Conservation (phyloP, 2,888 invertebrate genomes). For the Lycocerus yunnanus region DNA sequence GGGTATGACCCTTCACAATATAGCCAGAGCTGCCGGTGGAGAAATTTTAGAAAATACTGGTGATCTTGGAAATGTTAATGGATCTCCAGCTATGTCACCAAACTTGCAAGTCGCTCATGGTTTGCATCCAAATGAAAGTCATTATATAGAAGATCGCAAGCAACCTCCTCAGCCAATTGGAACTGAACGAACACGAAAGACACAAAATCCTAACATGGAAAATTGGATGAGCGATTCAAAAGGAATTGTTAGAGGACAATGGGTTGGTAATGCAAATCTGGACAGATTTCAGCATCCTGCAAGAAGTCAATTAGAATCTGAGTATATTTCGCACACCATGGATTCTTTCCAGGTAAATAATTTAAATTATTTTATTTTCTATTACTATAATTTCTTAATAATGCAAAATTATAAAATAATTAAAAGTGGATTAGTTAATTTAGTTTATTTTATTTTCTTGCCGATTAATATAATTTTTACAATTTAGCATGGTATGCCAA, state of each 20-base stretch:
- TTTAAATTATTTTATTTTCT: background rate
- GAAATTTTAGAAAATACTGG: constrained; percentile 56
- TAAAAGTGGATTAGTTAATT: no score
- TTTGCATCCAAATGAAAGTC: constrained; percentile 34
- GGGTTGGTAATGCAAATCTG: constrained; percentile 30
- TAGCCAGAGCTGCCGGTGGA: constrained; percentile 48
- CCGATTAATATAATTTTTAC: constrained; percentile 12
- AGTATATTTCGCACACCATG: constrained; percentile 57
- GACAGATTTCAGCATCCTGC: constrained; percentile 41
- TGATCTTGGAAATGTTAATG: constrained; percentile 57
- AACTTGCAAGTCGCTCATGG: constrained; percentile 44
- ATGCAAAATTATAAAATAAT: no score
- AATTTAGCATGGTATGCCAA: constrained; percentile 43
- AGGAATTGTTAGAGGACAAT: constrained; percentile 38
- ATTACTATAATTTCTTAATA: background rate
- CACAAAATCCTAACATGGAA: constrained; percentile 41
- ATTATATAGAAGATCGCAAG: constrained; percentile 60
- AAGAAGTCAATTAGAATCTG: constrained; percentile 47
- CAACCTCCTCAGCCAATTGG: constrained; percentile 70
- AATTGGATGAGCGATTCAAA: constrained; percentile 57
- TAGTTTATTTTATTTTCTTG: background rate
- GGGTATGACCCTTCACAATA: constrained; percentile 51
- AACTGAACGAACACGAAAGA: constrained; percentile 79
- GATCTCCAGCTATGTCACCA: constrained; percentile 58
- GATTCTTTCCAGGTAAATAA: constrained; percentile 47